These are phyloP conservation scores for Atrichornis clamosus DNA, from an alignment of 2,113 vertebrate species.

Conservation along the genomic window DNA sequence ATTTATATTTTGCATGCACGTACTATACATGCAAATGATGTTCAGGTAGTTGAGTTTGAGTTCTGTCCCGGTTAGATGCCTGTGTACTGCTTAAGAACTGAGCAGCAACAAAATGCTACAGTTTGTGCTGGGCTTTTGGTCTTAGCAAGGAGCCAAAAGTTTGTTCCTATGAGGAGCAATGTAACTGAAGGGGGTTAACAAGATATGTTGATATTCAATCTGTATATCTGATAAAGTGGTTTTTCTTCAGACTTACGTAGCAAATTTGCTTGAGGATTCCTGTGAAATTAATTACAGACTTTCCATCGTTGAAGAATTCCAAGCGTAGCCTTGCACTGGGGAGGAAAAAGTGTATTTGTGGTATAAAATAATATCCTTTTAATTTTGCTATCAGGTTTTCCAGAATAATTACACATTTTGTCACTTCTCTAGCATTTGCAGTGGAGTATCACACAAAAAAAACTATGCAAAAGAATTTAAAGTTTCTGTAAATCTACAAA, in stretches of 20 bases:
- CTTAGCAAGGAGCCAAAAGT: not conserved
- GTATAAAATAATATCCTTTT: not conserved
- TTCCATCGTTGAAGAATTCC: not conserved
- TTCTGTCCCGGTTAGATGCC: not conserved
- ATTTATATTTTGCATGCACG: not conserved
- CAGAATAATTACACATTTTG: not conserved
- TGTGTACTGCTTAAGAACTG: not conserved
- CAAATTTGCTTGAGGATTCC: not conserved
- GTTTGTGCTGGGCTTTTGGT: not conserved
- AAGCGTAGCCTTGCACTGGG: not conserved
- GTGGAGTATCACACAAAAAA: not conserved
- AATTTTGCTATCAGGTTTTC: not conserved
- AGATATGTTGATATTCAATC: not conserved
- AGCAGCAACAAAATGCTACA: not conserved
- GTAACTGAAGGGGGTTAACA: not conserved
- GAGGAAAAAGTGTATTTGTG: not conserved
- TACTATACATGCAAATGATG: not conserved
- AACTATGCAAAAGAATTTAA: not conserved
- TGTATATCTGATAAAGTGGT: not conserved
- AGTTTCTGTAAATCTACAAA: not conserved
- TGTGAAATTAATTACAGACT: not conserved
- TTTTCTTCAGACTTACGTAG: not conserved
- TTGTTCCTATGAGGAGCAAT: not conserved
- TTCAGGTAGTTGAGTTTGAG: not conserved
- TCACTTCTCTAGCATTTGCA: not conserved